Evolutionary conservation across 1,140 invertebrate species (phyloP).

Genomic region (Scaptomyza montana): DNA sequence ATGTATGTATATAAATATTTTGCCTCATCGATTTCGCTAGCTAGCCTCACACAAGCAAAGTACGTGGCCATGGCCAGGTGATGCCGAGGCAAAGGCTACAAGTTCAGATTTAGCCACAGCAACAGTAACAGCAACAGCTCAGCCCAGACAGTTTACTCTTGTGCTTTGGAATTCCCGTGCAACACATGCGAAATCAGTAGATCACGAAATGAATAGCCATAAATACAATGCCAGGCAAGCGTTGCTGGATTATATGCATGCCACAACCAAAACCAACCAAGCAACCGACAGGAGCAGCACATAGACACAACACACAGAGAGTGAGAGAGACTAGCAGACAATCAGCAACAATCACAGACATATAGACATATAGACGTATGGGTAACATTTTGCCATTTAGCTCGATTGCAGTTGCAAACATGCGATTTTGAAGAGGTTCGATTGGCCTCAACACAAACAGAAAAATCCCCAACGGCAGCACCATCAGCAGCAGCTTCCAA

Average conservation of each 20-base stretch:
- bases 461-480: constrained; percentile 27
- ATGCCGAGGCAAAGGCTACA: constrained; percentile 58
- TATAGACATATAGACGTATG: constrained; percentile 67
- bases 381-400: constrained; percentile 76
- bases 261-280: constrained; percentile 10
- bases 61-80: constrained; percentile 61
- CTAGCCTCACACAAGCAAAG: constrained; percentile 32
- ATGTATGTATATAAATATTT: constrained; percentile 45
- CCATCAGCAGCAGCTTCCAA: constrained; percentile 9
- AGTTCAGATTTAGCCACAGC: constrained; percentile 49
- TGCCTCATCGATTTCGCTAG: constrained; percentile 33
- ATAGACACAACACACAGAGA: constrained; percentile 2
- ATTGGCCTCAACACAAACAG: constrained; percentile 59
- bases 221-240: constrained; percentile 70
- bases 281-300: constrained; percentile 24
- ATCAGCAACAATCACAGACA: constrained; percentile 34
- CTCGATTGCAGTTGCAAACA: constrained; percentile 79
- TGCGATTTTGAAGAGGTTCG: constrained; percentile 79
- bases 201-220: constrained; percentile 81
- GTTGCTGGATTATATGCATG: constrained; percentile 23
- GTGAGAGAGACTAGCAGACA: constrained; percentile 17
- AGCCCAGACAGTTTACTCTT: constrained; percentile 20
- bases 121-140: background rate
- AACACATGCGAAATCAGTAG: constrained; percentile 81
- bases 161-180: constrained; percentile 66